Evolutionary conservation across 1,140 invertebrate species (phyloP).

Genomic region (Anastrepha obliqua): DNA sequence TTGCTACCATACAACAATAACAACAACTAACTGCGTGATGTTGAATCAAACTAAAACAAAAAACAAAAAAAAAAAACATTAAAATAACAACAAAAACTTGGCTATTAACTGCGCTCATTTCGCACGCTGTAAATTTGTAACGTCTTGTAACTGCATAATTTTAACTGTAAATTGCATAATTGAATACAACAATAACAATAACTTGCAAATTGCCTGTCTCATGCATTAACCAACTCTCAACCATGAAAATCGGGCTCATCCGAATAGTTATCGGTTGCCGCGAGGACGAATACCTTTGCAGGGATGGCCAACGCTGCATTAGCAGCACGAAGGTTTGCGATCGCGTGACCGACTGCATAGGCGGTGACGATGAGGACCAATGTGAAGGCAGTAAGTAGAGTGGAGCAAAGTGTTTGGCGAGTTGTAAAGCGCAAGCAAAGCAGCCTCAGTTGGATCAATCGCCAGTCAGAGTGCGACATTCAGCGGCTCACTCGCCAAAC

Average conservation of each 20-base stretch:
- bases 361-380: slow-evolving; percentile 83
- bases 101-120: slow-evolving; percentile 34
- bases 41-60: neutral
- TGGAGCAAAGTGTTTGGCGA: neutral
- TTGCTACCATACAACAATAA: neutral
- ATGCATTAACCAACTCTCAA: neutral
- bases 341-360: slow-evolving; percentile 80
- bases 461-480: neutral
- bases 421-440: neutral
- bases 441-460: neutral
- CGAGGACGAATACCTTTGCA: slow-evolving; percentile 78
- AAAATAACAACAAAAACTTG: slow-evolving; percentile 5
- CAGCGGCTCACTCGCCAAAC: too few species aligned
- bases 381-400: slow-evolving; percentile 76
- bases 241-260: neutral
- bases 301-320: slow-evolving; percentile 76
- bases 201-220: neutral
- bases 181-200: neutral
- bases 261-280: slow-evolving; percentile 77
- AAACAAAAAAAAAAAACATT: neutral
- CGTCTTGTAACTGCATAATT: slow-evolving; percentile 35
- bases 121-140: slow-evolving; percentile 49
- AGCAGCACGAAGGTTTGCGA: slow-evolving; percentile 79
- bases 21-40: slow-evolving; percentile 36
- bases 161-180: slow-evolving; percentile 32